Evolutionary conservation across 2,797 vertebrate genomes (phyloP).

Genomic region (Trachurus trachurus): DNA sequence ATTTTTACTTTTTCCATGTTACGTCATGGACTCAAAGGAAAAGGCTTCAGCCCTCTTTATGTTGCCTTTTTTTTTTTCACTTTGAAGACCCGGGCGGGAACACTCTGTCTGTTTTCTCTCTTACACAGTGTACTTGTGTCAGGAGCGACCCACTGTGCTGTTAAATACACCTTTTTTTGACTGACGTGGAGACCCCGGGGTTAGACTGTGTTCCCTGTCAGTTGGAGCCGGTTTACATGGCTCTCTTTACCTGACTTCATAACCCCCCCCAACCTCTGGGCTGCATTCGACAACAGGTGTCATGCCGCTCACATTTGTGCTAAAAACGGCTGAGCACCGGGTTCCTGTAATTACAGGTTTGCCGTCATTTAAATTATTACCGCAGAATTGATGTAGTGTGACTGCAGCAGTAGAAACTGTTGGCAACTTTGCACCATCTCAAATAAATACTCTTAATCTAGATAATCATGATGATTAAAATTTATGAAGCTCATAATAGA

Average conservation of each 20-base stretch:
- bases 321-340: neutral
- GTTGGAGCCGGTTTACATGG: neutral
- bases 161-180: neutral
- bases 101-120: slow-evolving; percentile 29
- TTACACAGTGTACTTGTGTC: slow-evolving; percentile 21
- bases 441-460: neutral
- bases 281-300: neutral
- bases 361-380: neutral
- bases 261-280: neutral
- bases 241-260: slow-evolving; percentile 14
- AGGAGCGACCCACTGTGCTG: slow-evolving; percentile 3
- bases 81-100: slow-evolving; percentile 26
- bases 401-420: neutral
- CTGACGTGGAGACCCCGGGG: neutral
- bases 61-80: neutral
- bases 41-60: slow-evolving; percentile 56
- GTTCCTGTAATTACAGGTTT: slow-evolving; percentile 2
- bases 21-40: slow-evolving; percentile 26
- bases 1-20: slow-evolving; percentile 30
- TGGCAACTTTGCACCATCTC: neutral
- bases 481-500: neutral
- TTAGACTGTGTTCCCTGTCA: slow-evolving; percentile 32
- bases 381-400: neutral
- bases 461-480: neutral
- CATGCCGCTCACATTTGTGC: neutral